Base-by-base conservation (phyloP, 2,797 vertebrate genomes). In the Xenopus petersii region DNA sequence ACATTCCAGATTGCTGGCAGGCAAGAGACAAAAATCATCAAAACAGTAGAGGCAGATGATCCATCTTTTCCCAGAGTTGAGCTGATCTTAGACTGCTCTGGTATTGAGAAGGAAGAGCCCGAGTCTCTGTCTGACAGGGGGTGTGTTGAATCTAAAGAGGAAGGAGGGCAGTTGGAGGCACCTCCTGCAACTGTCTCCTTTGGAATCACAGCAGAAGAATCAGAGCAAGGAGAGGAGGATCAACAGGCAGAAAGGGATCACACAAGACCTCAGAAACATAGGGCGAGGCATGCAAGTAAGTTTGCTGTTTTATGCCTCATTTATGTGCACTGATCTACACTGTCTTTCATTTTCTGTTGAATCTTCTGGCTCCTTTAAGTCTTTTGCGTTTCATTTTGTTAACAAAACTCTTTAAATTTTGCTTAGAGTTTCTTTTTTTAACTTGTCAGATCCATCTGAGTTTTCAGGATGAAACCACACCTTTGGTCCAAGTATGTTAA, bases 221-320 rank as follows among this genome's bases (percentile, higher is more conserved):
- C 92, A 84, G 94, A 93, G 93, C 92, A 89, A 90, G 91, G 92
- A 93, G 94, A 89, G 83, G 91, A 93, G 74, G 87, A 92, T 84
- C 87, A 87, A 82, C 89, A 87, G 84, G 93, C 85, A 0, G 96
- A 93, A 83, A 92, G 83, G 81, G 94, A 96, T 82, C 94, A 84
- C 80, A 89, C 85, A 81, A 92, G 92, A 91, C 96, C 95, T 81
- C 94, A 90, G 90, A 98, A 95, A 89, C 98, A 99, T 90, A 90
- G 93, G 74, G 93, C 98, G 0, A 92, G 86, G 78, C 96, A 98
- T 84, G 91, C 98, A 84, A 94, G 98, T 99, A 91, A 98, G 98
- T 98, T 89, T 78, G 69, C 75, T 79, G 71, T 48, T 71, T 49
- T 46, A 72, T 12, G 16, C 11, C 64, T 26, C 11, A 36, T 70